phyloP scores from a whole-genome alignment of 1,140 invertebrate species.

The Coenobita brevimanus region DNA sequence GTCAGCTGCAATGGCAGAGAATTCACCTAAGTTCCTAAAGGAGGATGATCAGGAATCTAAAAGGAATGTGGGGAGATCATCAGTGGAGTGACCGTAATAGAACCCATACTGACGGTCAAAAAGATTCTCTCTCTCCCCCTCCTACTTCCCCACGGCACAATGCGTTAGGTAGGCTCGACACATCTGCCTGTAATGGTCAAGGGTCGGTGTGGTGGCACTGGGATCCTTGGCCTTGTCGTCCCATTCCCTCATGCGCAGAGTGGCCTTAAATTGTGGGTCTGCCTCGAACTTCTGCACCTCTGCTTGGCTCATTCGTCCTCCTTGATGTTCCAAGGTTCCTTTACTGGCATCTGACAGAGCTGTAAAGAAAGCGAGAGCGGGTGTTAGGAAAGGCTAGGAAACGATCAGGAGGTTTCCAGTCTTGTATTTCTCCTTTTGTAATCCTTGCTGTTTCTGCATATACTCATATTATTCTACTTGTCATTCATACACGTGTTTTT shows the following conservation, averaged over 20 bases:
- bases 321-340: conserved; percentile 32
- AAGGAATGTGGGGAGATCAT: too few species aligned
- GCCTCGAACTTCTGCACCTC: conserved; percentile 14
- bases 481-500: too few species aligned
- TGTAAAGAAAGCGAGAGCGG: too few species aligned
- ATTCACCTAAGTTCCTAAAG: background rate
- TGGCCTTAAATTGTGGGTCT: conserved; percentile 30
- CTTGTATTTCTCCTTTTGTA: too few species aligned
- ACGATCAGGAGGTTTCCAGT: too few species aligned
- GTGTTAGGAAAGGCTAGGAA: too few species aligned
- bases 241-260: conserved; percentile 33
- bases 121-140: background rate
- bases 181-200: conserved; percentile 25
- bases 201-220: background rate
- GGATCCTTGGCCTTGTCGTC: conserved; percentile 53
- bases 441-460: too few species aligned
- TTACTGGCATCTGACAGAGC: conserved; percentile 39
- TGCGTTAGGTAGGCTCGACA: conserved; percentile 12
- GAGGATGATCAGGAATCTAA: too few species aligned
- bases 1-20: background rate
- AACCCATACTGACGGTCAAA: too few species aligned
- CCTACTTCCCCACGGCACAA: background rate
- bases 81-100: too few species aligned
- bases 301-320: conserved; percentile 27
- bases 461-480: too few species aligned